Evolutionary conservation across 2,888 invertebrate species (phyloP), one percentile per base, ranked within the genome.

Genomic region (Morinoia aosen): DNA sequence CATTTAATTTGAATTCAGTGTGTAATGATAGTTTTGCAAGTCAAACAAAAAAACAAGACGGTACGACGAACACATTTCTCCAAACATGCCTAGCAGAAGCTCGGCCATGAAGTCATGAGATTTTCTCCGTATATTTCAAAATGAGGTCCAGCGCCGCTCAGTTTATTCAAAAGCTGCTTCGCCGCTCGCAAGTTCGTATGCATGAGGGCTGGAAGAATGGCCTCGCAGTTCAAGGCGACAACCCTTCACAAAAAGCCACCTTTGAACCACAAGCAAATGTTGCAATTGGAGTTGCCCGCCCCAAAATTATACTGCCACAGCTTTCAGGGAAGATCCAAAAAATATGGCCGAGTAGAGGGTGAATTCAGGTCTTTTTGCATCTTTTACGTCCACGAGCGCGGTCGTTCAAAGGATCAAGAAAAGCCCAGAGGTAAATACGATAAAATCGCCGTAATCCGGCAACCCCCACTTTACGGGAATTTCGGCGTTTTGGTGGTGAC

Each of bases 231-330:
- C 90, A 4, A 12, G 90, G 19, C 90, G 90, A 90, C 40, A 48
- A 40, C 90, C 90, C 19, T 40, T 39, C 39, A 48, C 90, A 39
- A 90, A 90, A 90, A 90, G 16, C 33, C 90, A 39, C 11, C 90
- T 39, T 19, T 90, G 90, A 39, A 90, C 40, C 40, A 90, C 90
- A 90, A 90, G 40, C 90, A 90, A 90, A 90, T 76, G 76, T 76
- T 76, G 76, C 76, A 33, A 76, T 33, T 76, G 25, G 76, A 76
- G 76, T 16, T 76, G 25, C 33, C 2, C 33, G 12, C 76, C 16
- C 76, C 76, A 40, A 90, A 90, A 90, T 90, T 90, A 90, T 40
- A 5, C 90, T 16, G 90, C 40, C 90, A 19, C 90, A 12, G 48
- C 90, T 48, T 90, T 90, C 90, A 90, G 76, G 33, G 76, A 76